Base-by-base conservation (phyloP, 2,888 invertebrate genomes). In the Teleiodes luculella region DNA sequence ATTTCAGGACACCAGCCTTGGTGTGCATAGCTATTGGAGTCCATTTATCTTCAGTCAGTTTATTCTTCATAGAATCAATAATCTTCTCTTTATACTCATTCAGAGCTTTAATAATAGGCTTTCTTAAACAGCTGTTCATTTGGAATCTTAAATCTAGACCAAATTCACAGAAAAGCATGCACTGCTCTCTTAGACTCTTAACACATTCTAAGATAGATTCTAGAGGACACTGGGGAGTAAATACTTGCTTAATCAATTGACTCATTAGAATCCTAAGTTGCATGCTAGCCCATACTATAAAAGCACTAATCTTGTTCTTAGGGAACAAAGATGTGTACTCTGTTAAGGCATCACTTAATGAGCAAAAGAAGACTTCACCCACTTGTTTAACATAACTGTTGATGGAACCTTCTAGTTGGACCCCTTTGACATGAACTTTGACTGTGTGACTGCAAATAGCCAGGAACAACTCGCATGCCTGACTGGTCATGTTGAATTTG, bases 131-230 rank as follows among this genome's bases (percentile, higher is more conserved):
- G 20, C 96, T 95, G 74, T 98, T 96, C 66, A 99, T 91, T 76
- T 97, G 96, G 80, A 97, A 98, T 61, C 95, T 94, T 56, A 99
- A 90, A 86, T 99, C 98, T 67, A 99, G 91, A 1, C 98, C 98
- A 66, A 92, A 88, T 68, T 93, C 89, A 72, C 91, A 93, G 72
- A 91, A 84, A 65, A 88, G 68, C 58, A 65, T 72, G 64, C 95
- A 95, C 69, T 95, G 95, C 56, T 91, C 92, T 66, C 96, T 91
- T 24, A 97, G 93, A 68, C 95, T 92, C 58, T 94, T 92, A 28
- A 98, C 95, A 81, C 97, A 97, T 74, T 96, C 96, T 5, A 97
- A 94, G 52, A 98, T 92, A 0, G 94, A 93, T 59, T 95, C 94
- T 67, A 98, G 84, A 7, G 95, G 93, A 53, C 96, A 95, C 81